phyloP scores from a whole-genome alignment of 2,888 invertebrate species.

The Panzeria rudis region DNA sequence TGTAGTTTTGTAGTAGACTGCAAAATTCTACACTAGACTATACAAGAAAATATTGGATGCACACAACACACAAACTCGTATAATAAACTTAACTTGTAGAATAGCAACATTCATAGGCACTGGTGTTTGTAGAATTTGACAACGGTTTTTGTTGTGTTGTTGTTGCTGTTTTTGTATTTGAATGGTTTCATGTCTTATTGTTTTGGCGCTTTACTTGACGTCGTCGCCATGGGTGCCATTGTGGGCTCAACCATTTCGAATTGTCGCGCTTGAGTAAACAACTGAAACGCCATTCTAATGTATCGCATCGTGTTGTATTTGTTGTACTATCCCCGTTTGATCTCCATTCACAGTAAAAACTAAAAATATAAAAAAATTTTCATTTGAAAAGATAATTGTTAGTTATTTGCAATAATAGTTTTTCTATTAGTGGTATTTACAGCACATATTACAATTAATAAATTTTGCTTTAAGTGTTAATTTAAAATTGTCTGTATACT shows the following conservation, averaged over 20 bases:
- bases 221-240: slow-evolving; percentile 75
- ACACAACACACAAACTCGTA: neutral
- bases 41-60: neutral
- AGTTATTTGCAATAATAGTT: slow-evolving; percentile 39
- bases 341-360: slow-evolving; percentile 62
- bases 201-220: slow-evolving; percentile 70
- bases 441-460: slow-evolving; percentile 21
- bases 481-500: neutral
- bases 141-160: slow-evolving; percentile 28
- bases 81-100: slow-evolving; percentile 14
- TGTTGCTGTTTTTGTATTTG: slow-evolving; percentile 44
- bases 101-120: slow-evolving; percentile 51
- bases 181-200: slow-evolving; percentile 59
- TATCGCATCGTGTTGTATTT: slow-evolving; percentile 71
- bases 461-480: slow-evolving; percentile 17
- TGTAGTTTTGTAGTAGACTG: slow-evolving; percentile 65
- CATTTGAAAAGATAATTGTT: slow-evolving; percentile 46
- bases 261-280: slow-evolving; percentile 82
- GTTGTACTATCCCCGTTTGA: slow-evolving; percentile 58
- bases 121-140: slow-evolving; percentile 46
- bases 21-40: slow-evolving; percentile 57
- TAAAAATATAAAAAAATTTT: slow-evolving; percentile 36
- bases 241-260: slow-evolving; percentile 80
- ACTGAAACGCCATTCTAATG: slow-evolving; percentile 75
- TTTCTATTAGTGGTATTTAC: slow-evolving; percentile 14